phyloP scores from a whole-genome alignment of 2,888 invertebrate genomes.

The Steromphala cineraria region DNA sequence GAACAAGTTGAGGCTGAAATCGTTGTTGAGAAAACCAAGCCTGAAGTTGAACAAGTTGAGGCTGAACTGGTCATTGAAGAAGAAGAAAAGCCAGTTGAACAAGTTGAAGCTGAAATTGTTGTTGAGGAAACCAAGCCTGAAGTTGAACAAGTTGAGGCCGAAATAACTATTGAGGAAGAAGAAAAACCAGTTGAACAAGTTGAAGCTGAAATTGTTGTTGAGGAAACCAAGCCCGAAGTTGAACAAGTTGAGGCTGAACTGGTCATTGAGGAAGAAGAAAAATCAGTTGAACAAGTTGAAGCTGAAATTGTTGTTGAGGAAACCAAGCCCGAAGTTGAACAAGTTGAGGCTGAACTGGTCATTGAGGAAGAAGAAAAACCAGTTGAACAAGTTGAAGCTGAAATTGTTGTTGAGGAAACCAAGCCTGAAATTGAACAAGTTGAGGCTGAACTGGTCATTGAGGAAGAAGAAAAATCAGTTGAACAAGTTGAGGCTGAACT shows the following conservation, averaged over 20 bases:
- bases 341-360: slow-evolving; percentile 37
- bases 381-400: slow-evolving; percentile 17
- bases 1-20: background rate
- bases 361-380: slow-evolving; percentile 3
- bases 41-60: background rate
- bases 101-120: slow-evolving; percentile 22
- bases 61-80: background rate
- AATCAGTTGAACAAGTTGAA: slow-evolving; percentile 27
- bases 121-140: slow-evolving; percentile 1
- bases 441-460: slow-evolving; percentile 31
- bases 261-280: background rate
- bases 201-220: slow-evolving; percentile 8
- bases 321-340: slow-evolving; percentile 73
- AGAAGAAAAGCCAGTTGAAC: background rate
- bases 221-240: background rate
- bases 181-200: slow-evolving; percentile 54
- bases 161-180: slow-evolving; percentile 33
- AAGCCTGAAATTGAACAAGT: slow-evolving; percentile 36
- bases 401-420: slow-evolving; percentile 34
- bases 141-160: slow-evolving; percentile 7
- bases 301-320: slow-evolving; percentile 34
- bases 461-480: slow-evolving; percentile 65
- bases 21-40: background rate
- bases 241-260: slow-evolving; percentile 23
- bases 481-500: slow-evolving; percentile 78